Base-by-base conservation (phyloP, 2,888 invertebrate genomes). In the Lobophora halterata region DNA sequence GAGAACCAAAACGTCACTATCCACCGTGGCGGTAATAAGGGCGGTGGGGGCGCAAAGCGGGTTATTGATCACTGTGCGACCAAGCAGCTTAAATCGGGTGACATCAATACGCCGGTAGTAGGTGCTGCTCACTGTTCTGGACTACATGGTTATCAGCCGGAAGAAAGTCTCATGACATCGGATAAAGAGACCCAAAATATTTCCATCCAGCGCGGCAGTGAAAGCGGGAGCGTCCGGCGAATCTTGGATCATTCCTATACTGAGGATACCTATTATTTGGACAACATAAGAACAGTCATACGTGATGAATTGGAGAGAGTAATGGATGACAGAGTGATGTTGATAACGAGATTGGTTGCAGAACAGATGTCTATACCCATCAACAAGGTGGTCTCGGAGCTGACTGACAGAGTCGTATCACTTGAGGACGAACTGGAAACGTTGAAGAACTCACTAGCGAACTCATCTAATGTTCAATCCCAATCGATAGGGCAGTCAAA, bases 231-330 rank as follows among this genome's bases (percentile, higher is more conserved):
- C 6, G 5, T 19, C n/a, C 11, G 17, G 3, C 8, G 28, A 5
- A 19, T 19, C 7, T 3, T 28, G 8, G 33, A 33, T 7, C 26
- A 19, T 3, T 33, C 33, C 9, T 33, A 11, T 24, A 7, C 19
- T 2, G 26, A 33, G 3, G 33, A 33, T 14, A 26, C 19, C n/a
- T 33, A 13, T 7, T 26, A 20, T 14, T 10, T 33, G 19, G 33
- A 33, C 19, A 33, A 20, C 7, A 33, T 26, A 10, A 12, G 33
- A 1, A 26, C 20, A 5, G 16, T 35, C 11, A 21, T 28, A 5
- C 35, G 35, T 0, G 35, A 35, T 23, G 35, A 33, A 25, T 10
- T 33, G 6, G 25, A 25, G 9, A 17, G 25, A 1, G 18, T 33
- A 9, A 25, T 33, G 14, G 35, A 23, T 6, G 35, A 35, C 3